These are phyloP conservation scores for Furnarius figulus DNA, from an alignment of 2,113 vertebrate species.

Conservation along the genomic window DNA sequence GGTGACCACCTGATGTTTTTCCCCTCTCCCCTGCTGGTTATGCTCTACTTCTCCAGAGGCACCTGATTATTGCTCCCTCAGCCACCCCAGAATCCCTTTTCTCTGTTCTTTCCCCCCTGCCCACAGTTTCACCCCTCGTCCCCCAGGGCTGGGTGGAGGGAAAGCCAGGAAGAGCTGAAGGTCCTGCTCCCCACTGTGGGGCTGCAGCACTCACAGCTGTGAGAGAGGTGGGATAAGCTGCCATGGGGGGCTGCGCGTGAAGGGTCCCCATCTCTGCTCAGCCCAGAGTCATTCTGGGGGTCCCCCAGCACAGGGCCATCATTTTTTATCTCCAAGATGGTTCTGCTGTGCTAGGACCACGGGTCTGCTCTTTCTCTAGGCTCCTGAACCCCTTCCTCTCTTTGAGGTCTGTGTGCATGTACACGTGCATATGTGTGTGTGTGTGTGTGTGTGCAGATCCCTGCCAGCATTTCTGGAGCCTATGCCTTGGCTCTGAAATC, in stretches of 20 bases:
- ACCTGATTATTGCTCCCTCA: neutral
- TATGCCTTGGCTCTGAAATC: slow-evolving; percentile 54
- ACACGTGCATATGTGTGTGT: neutral
- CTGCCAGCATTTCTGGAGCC: slow-evolving; percentile 57
- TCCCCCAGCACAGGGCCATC: neutral
- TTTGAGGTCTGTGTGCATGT: neutral
- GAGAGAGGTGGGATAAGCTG: neutral
- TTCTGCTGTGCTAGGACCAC: neutral
- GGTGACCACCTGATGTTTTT: neutral
- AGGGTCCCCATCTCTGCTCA: rapidly evolving
- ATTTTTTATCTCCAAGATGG: neutral
- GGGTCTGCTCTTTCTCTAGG: neutral
- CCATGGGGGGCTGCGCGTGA: neutral
- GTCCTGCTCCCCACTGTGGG: rapidly evolving
- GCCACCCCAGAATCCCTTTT: neutral
- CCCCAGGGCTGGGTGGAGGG: neutral
- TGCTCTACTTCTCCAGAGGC: neutral
- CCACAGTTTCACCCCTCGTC: rapidly evolving
- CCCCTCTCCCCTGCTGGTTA: neutral
- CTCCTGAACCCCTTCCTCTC: neutral
- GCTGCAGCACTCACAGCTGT: neutral
- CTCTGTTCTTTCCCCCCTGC: neutral
- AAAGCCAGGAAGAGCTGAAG: neutral
- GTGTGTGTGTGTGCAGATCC: neutral
- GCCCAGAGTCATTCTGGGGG: rapidly evolving